These are phyloP conservation scores for Ametastegia equiseti DNA, from an alignment of 2,888 invertebrate species.

Conservation along the genomic window DNA sequence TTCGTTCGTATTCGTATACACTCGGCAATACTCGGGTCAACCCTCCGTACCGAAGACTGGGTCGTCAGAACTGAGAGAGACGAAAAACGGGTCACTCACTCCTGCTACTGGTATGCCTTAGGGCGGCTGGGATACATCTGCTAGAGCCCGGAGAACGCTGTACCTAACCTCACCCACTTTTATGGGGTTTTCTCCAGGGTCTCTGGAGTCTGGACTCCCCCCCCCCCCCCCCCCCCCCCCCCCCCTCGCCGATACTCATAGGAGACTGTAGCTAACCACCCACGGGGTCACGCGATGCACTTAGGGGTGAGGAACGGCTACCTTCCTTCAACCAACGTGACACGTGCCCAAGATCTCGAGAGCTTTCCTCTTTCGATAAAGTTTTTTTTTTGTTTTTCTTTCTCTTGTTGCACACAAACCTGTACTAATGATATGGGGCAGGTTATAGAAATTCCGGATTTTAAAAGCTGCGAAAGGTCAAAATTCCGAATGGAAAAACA, in stretches of 20 bases:
- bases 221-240: too few relatives aligned
- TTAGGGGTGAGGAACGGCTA: not conserved
- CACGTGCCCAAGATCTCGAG: not conserved
- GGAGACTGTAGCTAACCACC: not conserved
- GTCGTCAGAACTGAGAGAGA: constrained; percentile 62
- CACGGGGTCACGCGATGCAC: constrained; percentile 34
- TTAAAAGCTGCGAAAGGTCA: too few relatives aligned
- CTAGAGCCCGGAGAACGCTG: constrained; percentile 70
- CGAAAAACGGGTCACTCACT: constrained; percentile 68
- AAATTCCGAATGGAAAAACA: too few relatives aligned
- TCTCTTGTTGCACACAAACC: not conserved
- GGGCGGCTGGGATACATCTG: constrained; percentile 67
- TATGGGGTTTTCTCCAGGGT: constrained; percentile 54
- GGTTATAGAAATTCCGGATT: too few relatives aligned
- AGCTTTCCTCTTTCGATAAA: not conserved
- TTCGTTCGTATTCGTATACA: not conserved
- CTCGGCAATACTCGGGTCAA: constrained; percentile 40
- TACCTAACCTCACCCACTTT: constrained; percentile 70
- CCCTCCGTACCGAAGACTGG: constrained; percentile 34
- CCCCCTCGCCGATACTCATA: constrained; percentile 6
- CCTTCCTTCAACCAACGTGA: not conserved
- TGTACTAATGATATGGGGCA: too few relatives aligned
- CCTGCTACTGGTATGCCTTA: constrained; percentile 62
- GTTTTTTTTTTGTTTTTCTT: too few relatives aligned
- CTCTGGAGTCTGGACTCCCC: not conserved